Conservation (phyloP, 2,797 vertebrate genomes). For the Sebastes paucispinis region DNA sequence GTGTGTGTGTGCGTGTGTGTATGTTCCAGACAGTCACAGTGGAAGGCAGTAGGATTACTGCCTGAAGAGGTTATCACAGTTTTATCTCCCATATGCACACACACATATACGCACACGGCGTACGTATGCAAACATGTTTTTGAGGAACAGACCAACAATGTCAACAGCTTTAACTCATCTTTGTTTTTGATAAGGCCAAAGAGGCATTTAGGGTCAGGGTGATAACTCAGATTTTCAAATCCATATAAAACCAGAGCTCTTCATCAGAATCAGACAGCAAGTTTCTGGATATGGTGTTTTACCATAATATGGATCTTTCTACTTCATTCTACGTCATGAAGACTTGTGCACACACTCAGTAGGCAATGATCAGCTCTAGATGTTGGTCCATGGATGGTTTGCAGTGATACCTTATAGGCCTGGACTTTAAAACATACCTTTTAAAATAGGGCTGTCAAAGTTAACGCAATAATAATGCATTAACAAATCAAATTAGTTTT, state of each 20-base stretch:
- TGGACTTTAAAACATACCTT: neutral
- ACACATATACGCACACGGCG: neutral
- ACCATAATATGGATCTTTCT: neutral
- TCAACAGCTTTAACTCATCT: neutral
- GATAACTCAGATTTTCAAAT: neutral
- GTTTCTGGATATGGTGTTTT: neutral
- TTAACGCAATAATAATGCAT: no score
- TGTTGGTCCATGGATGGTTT: neutral
- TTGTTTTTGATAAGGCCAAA: neutral
- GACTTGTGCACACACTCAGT: neutral
- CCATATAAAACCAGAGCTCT: neutral
- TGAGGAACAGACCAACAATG: neutral
- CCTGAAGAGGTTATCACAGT: constrained; percentile 36
- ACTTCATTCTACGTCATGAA: neutral
- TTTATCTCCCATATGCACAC: constrained; percentile 9
- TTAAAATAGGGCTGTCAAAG: no score
- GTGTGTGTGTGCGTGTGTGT: neutral
- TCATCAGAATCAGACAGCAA: neutral
- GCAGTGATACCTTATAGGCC: neutral
- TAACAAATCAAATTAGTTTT: no score
- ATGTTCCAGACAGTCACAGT: constrained; percentile 46
- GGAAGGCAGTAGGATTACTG: constrained; percentile 46
- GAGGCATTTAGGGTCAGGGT: neutral
- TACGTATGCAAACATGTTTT: neutral
- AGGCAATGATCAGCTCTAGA: neutral